A percentile compares a stretch with the other conserved stretches of the same genome.
Conservation (phyloP, 2,888 invertebrate species). For the Papilio elwesi region DNA sequence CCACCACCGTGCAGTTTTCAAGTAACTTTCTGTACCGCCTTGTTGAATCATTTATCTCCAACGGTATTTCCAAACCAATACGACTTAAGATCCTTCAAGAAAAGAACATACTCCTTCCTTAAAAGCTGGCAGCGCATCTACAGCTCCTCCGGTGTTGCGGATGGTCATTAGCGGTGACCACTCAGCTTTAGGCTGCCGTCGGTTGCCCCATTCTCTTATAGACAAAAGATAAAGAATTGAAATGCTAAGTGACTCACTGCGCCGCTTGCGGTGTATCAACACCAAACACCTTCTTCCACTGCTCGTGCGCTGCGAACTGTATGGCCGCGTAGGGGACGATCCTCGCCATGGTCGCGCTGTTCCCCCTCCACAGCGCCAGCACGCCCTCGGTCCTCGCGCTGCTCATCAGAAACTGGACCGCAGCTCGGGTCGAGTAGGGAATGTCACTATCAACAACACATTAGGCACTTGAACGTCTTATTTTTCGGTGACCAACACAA, state of each 20-base stretch:
- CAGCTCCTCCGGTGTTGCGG: too few species aligned
- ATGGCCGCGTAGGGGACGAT: slow-evolving; percentile 99
- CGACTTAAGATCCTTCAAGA: too few species aligned
- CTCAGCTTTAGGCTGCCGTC: too few species aligned
- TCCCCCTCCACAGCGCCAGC: slow-evolving; percentile 96
- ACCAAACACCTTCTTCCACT: slow-evolving; percentile 93
- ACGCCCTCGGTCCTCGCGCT: slow-evolving; percentile 92
- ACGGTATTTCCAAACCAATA: too few species aligned
- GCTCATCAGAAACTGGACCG: slow-evolving; percentile 86
- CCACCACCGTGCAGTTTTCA: too few species aligned
- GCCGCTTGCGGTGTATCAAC: slow-evolving; percentile 85
- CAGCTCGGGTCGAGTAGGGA: slow-evolving; percentile 89
- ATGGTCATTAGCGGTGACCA: too few species aligned
- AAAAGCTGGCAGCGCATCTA: too few species aligned
- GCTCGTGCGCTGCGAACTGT: slow-evolving; percentile 99
- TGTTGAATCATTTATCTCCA: too few species aligned
- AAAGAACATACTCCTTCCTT: too few species aligned
- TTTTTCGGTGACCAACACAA: too few species aligned
- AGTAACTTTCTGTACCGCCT: too few species aligned
- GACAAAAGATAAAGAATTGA: neutral
- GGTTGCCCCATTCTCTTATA: too few species aligned
- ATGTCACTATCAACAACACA: slow-evolving; percentile 77
- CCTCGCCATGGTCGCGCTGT: slow-evolving; percentile 98
- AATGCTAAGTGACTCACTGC: slow-evolving; percentile 56
- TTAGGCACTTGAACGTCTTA: neutral